Evolutionary conservation across 2,113 vertebrate species (phyloP), one percentile per base, ranked within the genome.

Genomic region (Trogon melanurus): DNA sequence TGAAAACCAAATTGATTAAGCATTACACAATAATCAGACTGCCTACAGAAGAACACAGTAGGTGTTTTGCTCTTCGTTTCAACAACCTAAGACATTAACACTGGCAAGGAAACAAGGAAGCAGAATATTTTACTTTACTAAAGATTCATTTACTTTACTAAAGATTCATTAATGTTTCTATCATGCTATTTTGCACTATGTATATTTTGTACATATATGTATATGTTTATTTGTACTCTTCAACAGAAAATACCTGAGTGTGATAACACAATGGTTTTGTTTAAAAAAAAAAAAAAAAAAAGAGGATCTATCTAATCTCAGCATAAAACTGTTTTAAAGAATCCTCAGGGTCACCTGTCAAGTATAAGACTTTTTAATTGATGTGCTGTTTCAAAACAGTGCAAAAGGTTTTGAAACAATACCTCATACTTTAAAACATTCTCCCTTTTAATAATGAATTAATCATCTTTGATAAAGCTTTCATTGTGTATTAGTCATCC

Each of bases 51-150:
- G 11, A 69, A 45, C 21, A 60, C 3, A 78, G 25, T 38, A 72
- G 2, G 2, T n/a, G 9, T 36, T 91, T 67, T 45, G 16, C 21
- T 45, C 3, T 32, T 89, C 45, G 8, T 41, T 87, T 74, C 30
- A 56, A 67, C 44, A 69, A 41, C 2, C 2, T 20, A 32, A 65
- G 3, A 47, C 9, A 58, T 26, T 53, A 66, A 45, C 2, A 30
- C 10, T 16, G 14, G 13, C 3, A n/a, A 56, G 57, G 67, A 66
- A 6, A 3, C 0, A n/a, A n/a, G 5, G 5, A 62, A 62, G 4
- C 0, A 57, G 7, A 60, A 29, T 36, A n/a, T 34, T 70, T 73
- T 51, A 45, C 3, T 78, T 73, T 44, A 34, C n/a, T 20, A 26
- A 61, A 60, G 11, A 38, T 16, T 1, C 4, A 23, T 7, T 57